Base-by-base conservation (phyloP, 2,888 invertebrate genomes). In the Heteropelma amictum region DNA sequence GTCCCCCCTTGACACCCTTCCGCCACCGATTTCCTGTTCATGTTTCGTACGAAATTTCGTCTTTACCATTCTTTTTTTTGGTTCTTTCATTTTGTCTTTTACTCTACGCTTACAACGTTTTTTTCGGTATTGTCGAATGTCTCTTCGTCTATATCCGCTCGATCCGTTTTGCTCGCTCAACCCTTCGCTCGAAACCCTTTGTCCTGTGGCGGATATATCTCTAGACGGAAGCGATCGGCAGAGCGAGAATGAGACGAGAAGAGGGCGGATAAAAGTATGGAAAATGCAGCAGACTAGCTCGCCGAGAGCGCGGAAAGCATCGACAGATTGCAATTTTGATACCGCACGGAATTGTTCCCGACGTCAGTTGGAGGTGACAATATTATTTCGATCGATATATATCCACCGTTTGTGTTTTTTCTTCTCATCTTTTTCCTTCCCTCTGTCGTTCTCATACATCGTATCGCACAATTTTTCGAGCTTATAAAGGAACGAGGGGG, bases 301-400 rank as follows among this genome's bases (percentile, higher is more conserved):
- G 47, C 56, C 14, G 19, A 45, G 33, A 45, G 54, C 56, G 56
- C 47, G 40, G 65, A 56, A 56, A 75, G 71, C 71, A 61, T 35
- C 51, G 71, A 71, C 67, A 75, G 75, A 75, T 75, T 75, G 75
- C 71, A 75, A 75, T 75, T 75, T 75, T 71, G 67, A 71, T 75
- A 75, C 60, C 71, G 71, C 75, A 21, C 75, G 71, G 51, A 53
- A 49, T 12, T 33, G 45, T 47, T 70, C 65, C 58, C 60, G 65
- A 71, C 75, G 75, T 75, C 75, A 71, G 67, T 71, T 61, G 75
- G 49, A 67, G 67, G 67, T 75, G 67, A 75, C 75, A 71, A 71
- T 78, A 72, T 77, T 68, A 51, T 74, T 68, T 68, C 72, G 51
- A 60, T 60, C 60, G 21, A 42, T 12, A 60, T 60, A 28, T 14